Conservation (phyloP, 2,888 invertebrate species). For the Leptopilina syphax region DNA sequence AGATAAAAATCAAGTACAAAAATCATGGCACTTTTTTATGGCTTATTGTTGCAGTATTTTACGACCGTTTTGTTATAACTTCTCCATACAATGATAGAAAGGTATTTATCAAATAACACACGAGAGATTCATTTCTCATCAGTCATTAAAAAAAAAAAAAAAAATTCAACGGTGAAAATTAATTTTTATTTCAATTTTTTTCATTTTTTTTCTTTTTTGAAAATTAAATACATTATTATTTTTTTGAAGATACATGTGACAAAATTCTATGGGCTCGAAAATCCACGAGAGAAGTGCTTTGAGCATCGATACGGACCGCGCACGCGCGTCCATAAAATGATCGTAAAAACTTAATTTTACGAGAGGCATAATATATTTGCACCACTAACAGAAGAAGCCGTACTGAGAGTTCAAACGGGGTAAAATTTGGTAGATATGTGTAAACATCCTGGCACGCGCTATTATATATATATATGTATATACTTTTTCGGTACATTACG, state of each 20-base stretch:
- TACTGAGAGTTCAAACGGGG: conserved; percentile 59
- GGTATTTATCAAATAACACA: conserved; percentile 5
- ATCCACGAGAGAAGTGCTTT: conserved; percentile 63
- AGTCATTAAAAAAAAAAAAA: background rate
- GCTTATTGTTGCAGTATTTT: conserved; percentile 12
- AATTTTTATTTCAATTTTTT: too few relatives aligned
- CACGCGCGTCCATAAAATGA: conserved; percentile 75
- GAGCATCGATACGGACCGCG: conserved; percentile 71
- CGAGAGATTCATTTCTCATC: background rate
- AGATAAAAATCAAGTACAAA: background rate
- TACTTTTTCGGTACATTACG: background rate
- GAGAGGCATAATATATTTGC: conserved; percentile 77
- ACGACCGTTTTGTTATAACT: conserved; percentile 5
- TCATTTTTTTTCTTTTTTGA: too few relatives aligned
- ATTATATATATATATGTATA: background rate
- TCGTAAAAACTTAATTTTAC: conserved; percentile 78
- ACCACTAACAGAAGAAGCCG: conserved; percentile 66
- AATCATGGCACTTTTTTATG: conserved; percentile 7
- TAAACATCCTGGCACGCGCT: conserved; percentile 47
- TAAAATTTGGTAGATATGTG: conserved; percentile 60
- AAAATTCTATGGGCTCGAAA: conserved; percentile 56
- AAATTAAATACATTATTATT: too few relatives aligned
- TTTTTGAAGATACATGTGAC: conserved; percentile 57
- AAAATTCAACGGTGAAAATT: conserved; percentile 44
- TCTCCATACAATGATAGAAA: conserved; percentile 17